Evolutionary conservation across 2,113 vertebrate species (phyloP), one percentile per base, ranked within the genome.

Genomic region (Lepus americanus): DNA sequence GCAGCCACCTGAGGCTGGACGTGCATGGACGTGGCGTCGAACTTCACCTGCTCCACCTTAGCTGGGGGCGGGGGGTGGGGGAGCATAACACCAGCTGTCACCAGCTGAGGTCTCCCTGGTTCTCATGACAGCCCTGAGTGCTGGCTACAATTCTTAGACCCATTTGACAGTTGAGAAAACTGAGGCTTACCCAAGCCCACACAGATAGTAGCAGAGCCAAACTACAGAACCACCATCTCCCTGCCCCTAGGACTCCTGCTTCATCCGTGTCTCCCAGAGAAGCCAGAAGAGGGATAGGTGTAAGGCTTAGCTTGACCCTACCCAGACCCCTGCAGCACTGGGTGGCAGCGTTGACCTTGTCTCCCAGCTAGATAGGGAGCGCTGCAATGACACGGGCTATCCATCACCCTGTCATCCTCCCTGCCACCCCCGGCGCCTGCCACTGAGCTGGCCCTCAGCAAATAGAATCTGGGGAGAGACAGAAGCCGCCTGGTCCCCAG

Each of bases 11-110:
- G 97, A 17, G 99, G 99, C 81, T 98, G 98, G 80, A 98, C 98
- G 0, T 99, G 98, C 98, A 99, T 97, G 0, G 98, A 98, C 5
- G 85, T 97, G 23, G 98, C 99, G 0, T 99, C 99, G 81, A 99
- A 99, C 97, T 99, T 99, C 80, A 99, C 98, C 96, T 99, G 99
- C 74, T 99, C 99, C 87, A 99, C 99, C 94, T 99, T 99, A 96
- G 99, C 99, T 99, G 20, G 0, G 27, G 55, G 59, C 17, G 36
- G 23, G 13, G 44, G 55, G 55, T 59, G 19, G 55, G 16, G 33
- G 13, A 51, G 16, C 63, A 74, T 4, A 17, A 94, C 5, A 85
- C 9, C 29, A 76, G 8, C 12, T 49, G n/a, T 91, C 76, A 94
- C 64, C 72, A 73, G 33, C 51, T 6, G 44, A 77, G 82, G 20